These are phyloP conservation scores for Pholis gunnellus DNA, from an alignment of 2,113 vertebrate species.

Conservation along the genomic window DNA sequence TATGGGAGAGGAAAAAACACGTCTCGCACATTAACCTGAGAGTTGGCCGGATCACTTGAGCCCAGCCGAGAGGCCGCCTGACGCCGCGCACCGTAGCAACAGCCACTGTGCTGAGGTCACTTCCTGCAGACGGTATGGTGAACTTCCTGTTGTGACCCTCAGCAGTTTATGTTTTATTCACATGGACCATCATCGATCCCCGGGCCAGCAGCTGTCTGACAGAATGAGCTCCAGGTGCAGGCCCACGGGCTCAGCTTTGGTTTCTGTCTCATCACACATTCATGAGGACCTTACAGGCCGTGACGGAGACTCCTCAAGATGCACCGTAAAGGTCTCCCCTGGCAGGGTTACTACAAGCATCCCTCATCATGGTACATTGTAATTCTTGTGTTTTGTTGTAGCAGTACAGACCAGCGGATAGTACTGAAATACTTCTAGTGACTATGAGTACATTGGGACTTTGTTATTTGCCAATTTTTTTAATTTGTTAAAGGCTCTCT, in stretches of 20 bases:
- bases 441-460: not conserved
- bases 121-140: slow-evolving; percentile 55
- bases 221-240: slow-evolving; percentile 61
- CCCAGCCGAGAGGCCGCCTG: not conserved
- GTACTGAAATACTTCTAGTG: not conserved
- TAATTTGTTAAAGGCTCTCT: slow-evolving; percentile 2
- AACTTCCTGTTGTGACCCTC: slow-evolving; percentile 66
- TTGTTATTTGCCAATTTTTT: not conserved
- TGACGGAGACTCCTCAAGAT: slow-evolving; percentile 34
- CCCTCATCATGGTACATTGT: not conserved
- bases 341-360: slow-evolving; percentile 1
- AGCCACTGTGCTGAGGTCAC: slow-evolving; percentile 48
- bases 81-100: slow-evolving; percentile 39
- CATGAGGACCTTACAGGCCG: slow-evolving; percentile 58
- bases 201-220: slow-evolving; percentile 65
- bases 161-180: slow-evolving; percentile 82
- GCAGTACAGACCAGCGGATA: not conserved
- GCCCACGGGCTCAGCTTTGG: slow-evolving; percentile 64
- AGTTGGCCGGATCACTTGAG: slow-evolving; percentile 28
- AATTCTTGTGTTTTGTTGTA: not conserved
- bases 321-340: not conserved
- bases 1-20: not conserved
- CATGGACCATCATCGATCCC: slow-evolving; percentile 69
- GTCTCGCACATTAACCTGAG: slow-evolving; percentile 10
- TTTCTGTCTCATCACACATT: slow-evolving; percentile 81